These are phyloP conservation scores for Leptopilina drosophilae DNA, from an alignment of 2,888 invertebrate genomes.

Conservation along the genomic window DNA sequence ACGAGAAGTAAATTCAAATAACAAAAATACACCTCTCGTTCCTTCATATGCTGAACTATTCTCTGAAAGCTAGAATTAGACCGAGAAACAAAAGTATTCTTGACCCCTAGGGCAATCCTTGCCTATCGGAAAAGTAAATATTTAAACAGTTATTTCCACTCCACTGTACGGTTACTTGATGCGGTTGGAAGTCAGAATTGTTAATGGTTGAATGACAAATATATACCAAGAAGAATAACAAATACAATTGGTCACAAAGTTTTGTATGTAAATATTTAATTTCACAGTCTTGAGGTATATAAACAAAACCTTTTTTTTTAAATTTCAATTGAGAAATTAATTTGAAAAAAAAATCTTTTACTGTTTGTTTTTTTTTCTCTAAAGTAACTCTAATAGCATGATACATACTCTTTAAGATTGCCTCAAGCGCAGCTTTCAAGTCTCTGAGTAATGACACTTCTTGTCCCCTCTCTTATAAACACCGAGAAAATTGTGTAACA, in stretches of 20 bases:
- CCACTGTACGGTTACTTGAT: slow-evolving; percentile 4
- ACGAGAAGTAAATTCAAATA: slow-evolving; percentile 44
- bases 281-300: neutral
- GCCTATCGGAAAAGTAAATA: slow-evolving; percentile 33
- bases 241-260: neutral
- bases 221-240: neutral
- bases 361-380: too few species aligned
- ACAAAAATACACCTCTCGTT: neutral
- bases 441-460: slow-evolving; percentile 14
- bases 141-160: slow-evolving; percentile 21
- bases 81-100: slow-evolving; percentile 24
- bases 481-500: neutral
- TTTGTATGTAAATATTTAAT: neutral
- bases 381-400: neutral
- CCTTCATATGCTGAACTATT: slow-evolving; percentile 10
- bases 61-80: slow-evolving; percentile 23
- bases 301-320: neutral
- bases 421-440: neutral
- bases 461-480: slow-evolving; percentile 6
- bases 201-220: slow-evolving; percentile 20
- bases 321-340: neutral
- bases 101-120: slow-evolving; percentile 1
- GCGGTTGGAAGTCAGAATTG: neutral
- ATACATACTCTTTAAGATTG: slow-evolving; percentile 12
- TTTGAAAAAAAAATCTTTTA: neutral